Base-by-base conservation (phyloP, 1,140 invertebrate species). In the Chionoecetes opilio region DNA sequence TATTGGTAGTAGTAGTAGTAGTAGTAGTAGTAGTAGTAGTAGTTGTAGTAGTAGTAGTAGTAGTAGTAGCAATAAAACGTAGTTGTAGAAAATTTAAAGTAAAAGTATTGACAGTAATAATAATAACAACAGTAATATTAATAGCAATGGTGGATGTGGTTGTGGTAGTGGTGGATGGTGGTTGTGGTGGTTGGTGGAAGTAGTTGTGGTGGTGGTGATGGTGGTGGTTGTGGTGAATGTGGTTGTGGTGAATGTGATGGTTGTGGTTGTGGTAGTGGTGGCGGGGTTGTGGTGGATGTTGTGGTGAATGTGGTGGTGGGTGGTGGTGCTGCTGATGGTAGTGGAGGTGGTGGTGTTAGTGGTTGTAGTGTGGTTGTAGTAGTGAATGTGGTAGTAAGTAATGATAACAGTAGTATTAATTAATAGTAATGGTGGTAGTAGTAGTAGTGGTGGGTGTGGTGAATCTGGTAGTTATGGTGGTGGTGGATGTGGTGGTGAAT, bases 21-120 rank as follows among this genome's bases (percentile, higher is more conserved):
- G 37, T 41, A 89, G 37, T 89, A 41, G 37, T 89, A 89, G 26
- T 89, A 89, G 32, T 89, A 89, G 37, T 89, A 89, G 35, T 89
- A 89, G 37, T 37, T 35, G 37, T 37, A 89, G 37, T 37, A 41
- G 37, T 37, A 37, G 37, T 37, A 89, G 37, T 89, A 41, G 37
- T 89, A 89, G 9, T 75, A 3, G 6, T 75, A n/a, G 11, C n/a
- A 75, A 26, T 75, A n/a, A n/a, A n/a, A n/a, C n/a, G n/a, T n/a
- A n/a, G n/a, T n/a, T n/a, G n/a, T n/a, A n/a, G n/a, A n/a, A n/a
- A n/a, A n/a, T n/a, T n/a, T n/a, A n/a, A 8, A 14, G 14, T 46
- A 14, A 46, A 8, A 46, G 14, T 46, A 46, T 5, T 46, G 41
- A 46, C 41, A 46, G 5, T 46, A 14, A 46, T 46, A 46, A 14